Evolutionary conservation across 2,888 invertebrate genomes (phyloP).

Genomic region (Uropetala carovei): DNA sequence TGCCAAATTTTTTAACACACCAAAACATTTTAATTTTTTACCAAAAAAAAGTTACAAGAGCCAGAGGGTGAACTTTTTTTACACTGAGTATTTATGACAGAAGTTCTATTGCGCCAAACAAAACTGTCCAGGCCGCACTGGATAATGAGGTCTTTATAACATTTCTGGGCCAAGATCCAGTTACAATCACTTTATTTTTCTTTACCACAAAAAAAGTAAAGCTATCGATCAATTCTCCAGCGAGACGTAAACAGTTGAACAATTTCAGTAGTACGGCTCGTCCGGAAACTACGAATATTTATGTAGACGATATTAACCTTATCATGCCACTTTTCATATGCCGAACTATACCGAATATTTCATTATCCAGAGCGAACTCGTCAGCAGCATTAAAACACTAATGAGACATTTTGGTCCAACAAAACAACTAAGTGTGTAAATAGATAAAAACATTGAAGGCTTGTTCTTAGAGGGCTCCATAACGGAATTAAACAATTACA

Average conservation of each 20-base stretch:
- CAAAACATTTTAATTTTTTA: background rate
- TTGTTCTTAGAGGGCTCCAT: background rate
- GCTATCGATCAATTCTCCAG: no score
- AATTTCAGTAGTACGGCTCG: no score
- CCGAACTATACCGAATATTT: background rate
- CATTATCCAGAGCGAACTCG: slow-evolving; percentile 6
- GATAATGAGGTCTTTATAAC: background rate
- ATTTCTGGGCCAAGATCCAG: background rate
- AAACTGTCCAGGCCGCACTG: slow-evolving; percentile 2
- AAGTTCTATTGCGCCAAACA: slow-evolving; percentile 22
- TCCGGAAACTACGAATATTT: no score
- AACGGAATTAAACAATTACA: background rate
- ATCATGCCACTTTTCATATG: no score
- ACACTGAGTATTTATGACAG: background rate
- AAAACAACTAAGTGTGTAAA: slow-evolving; percentile 22
- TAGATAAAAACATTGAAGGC: slow-evolving; percentile 11
- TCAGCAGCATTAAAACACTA: slow-evolving; percentile 1
- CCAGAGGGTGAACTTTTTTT: background rate
- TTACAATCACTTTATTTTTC: no score
- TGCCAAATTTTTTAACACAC: slow-evolving; percentile 27
- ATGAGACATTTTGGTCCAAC: slow-evolving; percentile 1
- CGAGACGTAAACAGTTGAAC: no score
- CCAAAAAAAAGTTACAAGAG: slow-evolving; percentile 17
- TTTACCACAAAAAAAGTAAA: no score
- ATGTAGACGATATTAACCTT: no score